Percentiles rank a stretch among this genome's conserved stretches.
phyloP scores from a whole-genome alignment of 2,797 vertebrate species.

The Tenualosa ilisha region DNA sequence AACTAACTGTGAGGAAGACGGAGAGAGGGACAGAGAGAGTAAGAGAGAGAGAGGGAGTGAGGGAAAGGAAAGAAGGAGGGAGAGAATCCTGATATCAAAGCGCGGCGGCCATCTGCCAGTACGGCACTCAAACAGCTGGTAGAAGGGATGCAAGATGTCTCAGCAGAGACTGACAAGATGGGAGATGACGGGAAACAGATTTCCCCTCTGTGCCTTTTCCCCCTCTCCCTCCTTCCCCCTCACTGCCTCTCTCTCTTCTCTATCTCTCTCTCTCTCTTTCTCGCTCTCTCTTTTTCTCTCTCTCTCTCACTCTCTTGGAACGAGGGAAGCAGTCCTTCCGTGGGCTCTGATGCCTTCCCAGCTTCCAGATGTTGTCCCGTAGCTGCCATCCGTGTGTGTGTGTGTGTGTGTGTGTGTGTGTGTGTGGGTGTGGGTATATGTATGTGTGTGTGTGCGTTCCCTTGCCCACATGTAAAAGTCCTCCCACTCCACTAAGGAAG shows the following conservation, averaged over 20 bases:
- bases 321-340: conserved; percentile 78
- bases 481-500: not conserved
- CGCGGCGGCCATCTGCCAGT: conserved; percentile 85
- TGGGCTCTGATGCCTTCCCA: conserved; percentile 79
- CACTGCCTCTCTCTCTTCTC: conserved; percentile 69
- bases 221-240: conserved; percentile 56
- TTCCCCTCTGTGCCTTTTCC: conserved; percentile 78
- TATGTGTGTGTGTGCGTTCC: not conserved
- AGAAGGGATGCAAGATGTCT: conserved; percentile 88
- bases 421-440: not conserved
- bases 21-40: conserved; percentile 39
- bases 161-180: conserved; percentile 93
- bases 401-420: conserved; percentile 11
- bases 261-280: conserved; percentile 66
- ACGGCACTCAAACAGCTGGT: conserved; percentile 87
- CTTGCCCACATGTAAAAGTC: conserved; percentile 2
- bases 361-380: conserved; percentile 86
- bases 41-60: conserved; percentile 43
- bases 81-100: conserved; percentile 69
- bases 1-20: not conserved
- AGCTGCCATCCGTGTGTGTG: conserved; percentile 11
- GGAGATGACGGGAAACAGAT: conserved; percentile 97
- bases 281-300: conserved; percentile 36
- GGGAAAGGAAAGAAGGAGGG: conserved; percentile 3
- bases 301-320: conserved; percentile 65